phyloP scores from a whole-genome alignment of 2,797 vertebrate genomes.

The Onychomys leucogaster region DNA sequence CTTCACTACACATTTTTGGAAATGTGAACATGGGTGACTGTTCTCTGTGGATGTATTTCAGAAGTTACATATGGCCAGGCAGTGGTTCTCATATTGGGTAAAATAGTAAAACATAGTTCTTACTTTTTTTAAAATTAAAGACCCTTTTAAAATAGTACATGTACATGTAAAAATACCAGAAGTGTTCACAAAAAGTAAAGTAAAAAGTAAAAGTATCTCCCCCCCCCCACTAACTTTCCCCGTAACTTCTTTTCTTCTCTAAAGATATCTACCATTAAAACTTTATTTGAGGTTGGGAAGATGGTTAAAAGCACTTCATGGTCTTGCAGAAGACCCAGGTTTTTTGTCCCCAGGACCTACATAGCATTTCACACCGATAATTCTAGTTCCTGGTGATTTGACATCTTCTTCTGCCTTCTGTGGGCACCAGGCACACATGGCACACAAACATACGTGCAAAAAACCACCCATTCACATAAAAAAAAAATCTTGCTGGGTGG shows the following conservation, averaged over 20 bases:
- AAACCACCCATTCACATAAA: not conserved
- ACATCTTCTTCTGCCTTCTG: not conserved
- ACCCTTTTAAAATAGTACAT: not conserved
- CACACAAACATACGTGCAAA: not conserved
- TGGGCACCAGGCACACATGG: not conserved
- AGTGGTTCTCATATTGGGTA: not conserved
- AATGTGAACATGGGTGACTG: not conserved
- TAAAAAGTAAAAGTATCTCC: not conserved
- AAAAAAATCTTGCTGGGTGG: not conserved
- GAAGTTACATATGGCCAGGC: not conserved
- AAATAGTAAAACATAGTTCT: not conserved
- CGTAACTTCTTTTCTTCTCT: not conserved
- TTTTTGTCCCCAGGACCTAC: not conserved
- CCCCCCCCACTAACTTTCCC: not conserved
- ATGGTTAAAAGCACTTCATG: not conserved
- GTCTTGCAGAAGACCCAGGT: not conserved
- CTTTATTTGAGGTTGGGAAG: not conserved
- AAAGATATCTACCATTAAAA: not conserved
- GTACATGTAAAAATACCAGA: conserved; percentile 1
- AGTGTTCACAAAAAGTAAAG: not conserved
- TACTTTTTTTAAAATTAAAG: not conserved
- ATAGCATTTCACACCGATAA: not conserved
- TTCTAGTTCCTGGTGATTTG: not conserved
- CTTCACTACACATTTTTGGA: conserved; percentile 21
- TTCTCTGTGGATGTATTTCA: not conserved